phyloP scores from a whole-genome alignment of 2,113 vertebrate species.

The Antennarius striatus region DNA sequence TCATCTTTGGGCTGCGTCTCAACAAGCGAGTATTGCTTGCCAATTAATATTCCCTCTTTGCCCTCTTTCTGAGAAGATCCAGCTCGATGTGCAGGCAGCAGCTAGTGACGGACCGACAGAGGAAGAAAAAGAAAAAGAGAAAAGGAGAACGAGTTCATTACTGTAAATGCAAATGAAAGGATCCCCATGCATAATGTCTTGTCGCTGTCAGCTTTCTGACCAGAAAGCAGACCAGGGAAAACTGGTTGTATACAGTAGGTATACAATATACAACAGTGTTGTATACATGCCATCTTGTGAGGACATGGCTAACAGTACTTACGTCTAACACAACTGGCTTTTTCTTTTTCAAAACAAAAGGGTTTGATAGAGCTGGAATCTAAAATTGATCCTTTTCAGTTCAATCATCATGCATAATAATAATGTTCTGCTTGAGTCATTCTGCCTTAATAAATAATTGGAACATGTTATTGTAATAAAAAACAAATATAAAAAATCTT shows the following conservation, averaged over 20 bases:
- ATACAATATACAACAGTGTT: conserved; percentile 14
- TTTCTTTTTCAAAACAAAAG: conserved; percentile 9
- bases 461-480: conserved; percentile 7
- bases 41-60: conserved; percentile 79
- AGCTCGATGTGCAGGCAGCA: conserved; percentile 53
- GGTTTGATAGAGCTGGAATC: conserved; percentile 51
- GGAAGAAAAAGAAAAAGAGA: conserved; percentile 16
- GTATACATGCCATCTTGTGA: conserved; percentile 9
- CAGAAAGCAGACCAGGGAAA: conserved; percentile 52
- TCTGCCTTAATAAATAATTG: conserved; percentile 44
- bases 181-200: conserved; percentile 53
- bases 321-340: conserved; percentile 30
- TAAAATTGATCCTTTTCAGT: conserved; percentile 33
- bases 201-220: conserved; percentile 66
- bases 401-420: conserved; percentile 30
- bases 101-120: conserved; percentile 31
- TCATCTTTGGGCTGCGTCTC: conserved; percentile 63
- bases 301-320: conserved; percentile 5
- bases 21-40: conserved; percentile 66
- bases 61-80: conserved; percentile 68
- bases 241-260: conserved; percentile 28
- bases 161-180: conserved; percentile 71
- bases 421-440: conserved; percentile 30
- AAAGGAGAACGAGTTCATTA: conserved; percentile 65
- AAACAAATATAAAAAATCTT: conserved; percentile 2